Percentiles rank a stretch among this genome's conserved stretches.
These are phyloP conservation scores for Leucania comma DNA, from an alignment of 2,888 invertebrate species.

Conservation along the genomic window DNA sequence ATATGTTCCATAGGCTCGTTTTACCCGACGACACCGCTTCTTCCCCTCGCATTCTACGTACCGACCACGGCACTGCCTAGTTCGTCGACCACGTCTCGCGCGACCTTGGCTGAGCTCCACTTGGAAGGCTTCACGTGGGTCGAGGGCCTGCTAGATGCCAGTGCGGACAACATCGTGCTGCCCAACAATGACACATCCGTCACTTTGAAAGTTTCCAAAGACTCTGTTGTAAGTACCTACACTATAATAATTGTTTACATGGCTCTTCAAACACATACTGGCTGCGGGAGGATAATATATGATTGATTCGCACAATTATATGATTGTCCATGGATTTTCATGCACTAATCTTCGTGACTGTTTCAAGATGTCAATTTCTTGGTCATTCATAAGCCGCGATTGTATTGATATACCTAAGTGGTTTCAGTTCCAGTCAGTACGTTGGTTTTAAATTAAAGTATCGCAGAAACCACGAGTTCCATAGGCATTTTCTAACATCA, in stretches of 20 bases:
- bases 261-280: too few species aligned
- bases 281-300: neutral
- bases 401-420: too few species aligned
- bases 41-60: fast-evolving
- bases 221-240: constrained; percentile 69
- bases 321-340: neutral
- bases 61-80: fast-evolving
- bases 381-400: too few species aligned
- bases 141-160: constrained; percentile 70
- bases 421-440: too few species aligned
- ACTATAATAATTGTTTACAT: neutral
- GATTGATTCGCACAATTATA: neutral
- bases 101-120: constrained; percentile 65
- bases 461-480: too few species aligned
- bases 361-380: neutral
- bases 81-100: neutral
- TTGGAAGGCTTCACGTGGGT: constrained; percentile 78
- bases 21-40: constrained; percentile 1
- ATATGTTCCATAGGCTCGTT: constrained; percentile 17
- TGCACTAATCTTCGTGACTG: too few species aligned
- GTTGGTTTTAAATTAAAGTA: too few species aligned
- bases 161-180: constrained; percentile 69
- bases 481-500: too few species aligned
- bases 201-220: constrained; percentile 74
- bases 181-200: constrained; percentile 72